Evolutionary conservation across 2,113 vertebrate species (phyloP).

Genomic region (Epinephelus fuscoguttatus): DNA sequence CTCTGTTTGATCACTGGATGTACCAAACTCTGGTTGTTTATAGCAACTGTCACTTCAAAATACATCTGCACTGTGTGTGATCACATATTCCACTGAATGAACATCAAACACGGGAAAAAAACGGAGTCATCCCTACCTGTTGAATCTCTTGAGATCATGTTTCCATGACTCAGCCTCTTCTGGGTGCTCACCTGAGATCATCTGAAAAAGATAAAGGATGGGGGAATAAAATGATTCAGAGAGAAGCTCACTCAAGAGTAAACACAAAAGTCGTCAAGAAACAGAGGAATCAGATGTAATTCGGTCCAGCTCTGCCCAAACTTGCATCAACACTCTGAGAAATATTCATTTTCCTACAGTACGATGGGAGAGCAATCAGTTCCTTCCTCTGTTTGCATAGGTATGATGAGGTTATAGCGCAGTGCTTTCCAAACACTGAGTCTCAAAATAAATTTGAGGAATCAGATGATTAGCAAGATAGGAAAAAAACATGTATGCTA

Average conservation of each 20-base stretch:
- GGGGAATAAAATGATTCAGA: constrained; percentile 47
- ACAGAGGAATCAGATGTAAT: constrained; percentile 32
- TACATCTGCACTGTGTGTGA: constrained; percentile 24
- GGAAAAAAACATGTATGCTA: background rate
- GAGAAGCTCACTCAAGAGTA: constrained; percentile 13
- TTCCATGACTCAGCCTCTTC: constrained; percentile 64
- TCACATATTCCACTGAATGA: constrained; percentile 32
- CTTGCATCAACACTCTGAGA: constrained; percentile 5
- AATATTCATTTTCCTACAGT: constrained; percentile 10
- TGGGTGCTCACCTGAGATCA: constrained; percentile 49
- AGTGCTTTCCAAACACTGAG: background rate
- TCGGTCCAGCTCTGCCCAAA: constrained; percentile 25
- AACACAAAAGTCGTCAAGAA: constrained; percentile 18
- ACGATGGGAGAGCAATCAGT: background rate
- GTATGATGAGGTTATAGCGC: background rate
- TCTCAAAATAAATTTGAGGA: background rate
- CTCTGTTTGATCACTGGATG: constrained; percentile 31
- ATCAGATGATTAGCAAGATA: background rate
- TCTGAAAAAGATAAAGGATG: constrained; percentile 66
- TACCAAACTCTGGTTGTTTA: constrained; percentile 42
- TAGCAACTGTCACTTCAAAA: constrained; percentile 39
- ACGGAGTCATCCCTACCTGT: constrained; percentile 65
- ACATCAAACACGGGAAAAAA: constrained; percentile 32
- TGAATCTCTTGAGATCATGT: constrained; percentile 49
- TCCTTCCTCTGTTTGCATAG: constrained; percentile 4